A percentile compares a stretch with the other conserved stretches of the same genome.
Conservation (phyloP, 2,888 invertebrate genomes). For the Volucella inflata region DNA sequence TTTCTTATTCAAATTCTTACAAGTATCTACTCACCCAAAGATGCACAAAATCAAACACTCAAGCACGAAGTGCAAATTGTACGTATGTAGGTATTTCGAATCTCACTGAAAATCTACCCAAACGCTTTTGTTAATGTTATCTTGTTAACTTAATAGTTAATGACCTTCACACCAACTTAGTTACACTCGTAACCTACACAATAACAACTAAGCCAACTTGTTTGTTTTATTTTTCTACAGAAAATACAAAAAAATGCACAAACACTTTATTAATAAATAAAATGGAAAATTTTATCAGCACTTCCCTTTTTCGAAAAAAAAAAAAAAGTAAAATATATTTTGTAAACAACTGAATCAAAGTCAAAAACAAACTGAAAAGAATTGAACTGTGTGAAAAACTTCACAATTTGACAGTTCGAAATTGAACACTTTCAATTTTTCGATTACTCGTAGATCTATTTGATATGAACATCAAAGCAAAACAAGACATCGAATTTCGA, state of each 20-base stretch:
- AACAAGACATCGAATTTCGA: conserved; percentile 30
- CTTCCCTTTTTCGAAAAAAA: too few relatives aligned
- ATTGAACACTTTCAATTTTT: too few relatives aligned
- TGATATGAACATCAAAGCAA: conserved; percentile 28
- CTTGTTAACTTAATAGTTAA: not conserved
- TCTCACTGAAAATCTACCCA: not conserved
- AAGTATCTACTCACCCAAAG: conserved; percentile 43
- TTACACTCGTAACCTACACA: not conserved
- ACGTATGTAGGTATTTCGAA: conserved; percentile 18
- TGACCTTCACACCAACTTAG: conserved; percentile 21
- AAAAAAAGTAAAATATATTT: too few relatives aligned
- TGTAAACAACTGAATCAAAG: too few relatives aligned
- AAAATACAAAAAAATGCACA: too few relatives aligned
- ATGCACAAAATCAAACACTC: not conserved
- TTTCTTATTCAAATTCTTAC: not conserved
- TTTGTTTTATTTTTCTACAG: too few relatives aligned
- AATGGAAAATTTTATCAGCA: too few relatives aligned
- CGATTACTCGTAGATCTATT: not conserved
- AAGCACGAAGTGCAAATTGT: conserved; percentile 1
- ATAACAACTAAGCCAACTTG: too few relatives aligned
- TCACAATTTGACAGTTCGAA: too few relatives aligned
- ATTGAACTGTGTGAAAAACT: too few relatives aligned
- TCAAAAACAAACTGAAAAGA: too few relatives aligned
- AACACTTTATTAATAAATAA: too few relatives aligned
- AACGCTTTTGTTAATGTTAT: not conserved